A percentile compares a stretch with the other conserved stretches of the same genome.
phyloP scores from a whole-genome alignment of 2,888 invertebrate genomes.

The Scaptodrosophila latifasciaeformis region DNA sequence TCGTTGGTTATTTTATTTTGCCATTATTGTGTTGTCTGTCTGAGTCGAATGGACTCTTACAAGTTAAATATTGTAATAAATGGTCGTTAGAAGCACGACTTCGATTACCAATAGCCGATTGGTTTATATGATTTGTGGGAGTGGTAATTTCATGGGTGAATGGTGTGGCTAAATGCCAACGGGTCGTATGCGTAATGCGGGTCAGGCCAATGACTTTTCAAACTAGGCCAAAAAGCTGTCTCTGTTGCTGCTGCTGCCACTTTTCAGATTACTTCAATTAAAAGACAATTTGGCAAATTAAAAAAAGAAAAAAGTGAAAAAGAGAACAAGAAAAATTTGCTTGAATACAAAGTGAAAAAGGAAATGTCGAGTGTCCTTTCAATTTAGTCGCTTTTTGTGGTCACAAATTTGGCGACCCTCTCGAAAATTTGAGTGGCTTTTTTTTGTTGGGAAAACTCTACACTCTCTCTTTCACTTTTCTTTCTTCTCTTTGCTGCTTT shows the following conservation, averaged over 20 bases:
- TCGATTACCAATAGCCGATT: conserved; percentile 43
- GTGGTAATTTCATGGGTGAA: too few species aligned
- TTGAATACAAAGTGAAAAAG: neutral
- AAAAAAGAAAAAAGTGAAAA: conserved; percentile 15
- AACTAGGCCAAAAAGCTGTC: neutral
- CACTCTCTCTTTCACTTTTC: conserved; percentile 10
- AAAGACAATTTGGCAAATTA: conserved; percentile 40
- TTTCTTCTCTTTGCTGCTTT: conserved; percentile 7
- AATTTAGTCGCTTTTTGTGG: too few species aligned
- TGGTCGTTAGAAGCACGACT: conserved; percentile 43
- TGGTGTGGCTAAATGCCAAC: conserved; percentile 5
- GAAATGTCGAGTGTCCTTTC: too few species aligned
- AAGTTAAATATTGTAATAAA: conserved; percentile 47
- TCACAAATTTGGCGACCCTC: neutral
- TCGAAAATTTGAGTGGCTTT: neutral
- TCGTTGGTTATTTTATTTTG: too few species aligned
- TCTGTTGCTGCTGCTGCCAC: too few species aligned
- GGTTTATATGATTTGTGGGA: too few species aligned
- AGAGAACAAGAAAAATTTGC: neutral
- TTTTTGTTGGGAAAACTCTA: too few species aligned
- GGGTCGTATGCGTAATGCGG: conserved; percentile 8
- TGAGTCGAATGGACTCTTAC: conserved; percentile 40
- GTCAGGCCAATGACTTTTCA: conserved; percentile 21
- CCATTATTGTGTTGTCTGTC: too few species aligned
- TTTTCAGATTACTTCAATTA: conserved; percentile 36